Evolutionary conservation across 2,113 vertebrate genomes (phyloP).

Genomic region (Pycnonotus jocosus): DNA sequence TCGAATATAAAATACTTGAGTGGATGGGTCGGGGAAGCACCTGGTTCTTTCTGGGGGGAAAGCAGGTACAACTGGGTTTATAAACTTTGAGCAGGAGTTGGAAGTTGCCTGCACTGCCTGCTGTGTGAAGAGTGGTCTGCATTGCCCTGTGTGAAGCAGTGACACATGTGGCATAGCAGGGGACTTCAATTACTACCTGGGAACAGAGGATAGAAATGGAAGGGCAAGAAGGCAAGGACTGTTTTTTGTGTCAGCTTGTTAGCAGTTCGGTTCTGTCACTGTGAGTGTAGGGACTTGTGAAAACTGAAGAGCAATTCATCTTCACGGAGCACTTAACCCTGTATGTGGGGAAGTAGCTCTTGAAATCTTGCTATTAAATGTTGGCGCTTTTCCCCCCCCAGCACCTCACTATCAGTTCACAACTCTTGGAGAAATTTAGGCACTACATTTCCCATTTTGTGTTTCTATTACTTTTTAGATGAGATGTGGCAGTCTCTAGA

Average conservation of each 20-base stretch:
- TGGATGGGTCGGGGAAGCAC: neutral
- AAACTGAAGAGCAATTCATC: neutral
- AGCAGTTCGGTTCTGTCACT: neutral
- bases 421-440: neutral
- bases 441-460: neutral
- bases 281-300: neutral
- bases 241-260: neutral
- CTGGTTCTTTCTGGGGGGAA: neutral
- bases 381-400: fast-evolving
- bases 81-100: neutral
- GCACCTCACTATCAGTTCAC: neutral
- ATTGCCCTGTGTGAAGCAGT: neutral
- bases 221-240: neutral
- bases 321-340: neutral
- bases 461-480: neutral
- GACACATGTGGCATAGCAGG: neutral
- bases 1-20: neutral
- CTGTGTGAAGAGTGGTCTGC: neutral
- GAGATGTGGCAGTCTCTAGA: neutral
- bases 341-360: neutral
- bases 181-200: neutral
- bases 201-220: neutral
- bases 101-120: neutral
- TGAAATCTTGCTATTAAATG: neutral
- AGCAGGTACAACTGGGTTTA: neutral